Evolutionary conservation across 35 echinoderm and acorn worm species (phyloP).

Genomic region (Heliocidaris tuberculata): DNA sequence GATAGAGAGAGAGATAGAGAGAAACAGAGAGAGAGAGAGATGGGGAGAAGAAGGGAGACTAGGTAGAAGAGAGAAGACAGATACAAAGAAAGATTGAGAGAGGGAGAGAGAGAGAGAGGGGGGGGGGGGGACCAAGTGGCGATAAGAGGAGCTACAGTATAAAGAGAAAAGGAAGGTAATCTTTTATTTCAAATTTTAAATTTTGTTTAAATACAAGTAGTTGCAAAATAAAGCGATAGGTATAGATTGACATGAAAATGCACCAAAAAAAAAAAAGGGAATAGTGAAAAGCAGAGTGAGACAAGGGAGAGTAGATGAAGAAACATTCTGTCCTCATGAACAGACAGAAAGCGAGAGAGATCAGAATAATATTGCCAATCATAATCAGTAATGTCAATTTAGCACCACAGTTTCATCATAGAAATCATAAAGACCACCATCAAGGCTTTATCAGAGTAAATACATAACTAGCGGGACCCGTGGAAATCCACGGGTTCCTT

Average conservation of each 20-base stretch:
- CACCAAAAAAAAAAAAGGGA: not conserved
- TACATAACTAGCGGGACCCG: no score
- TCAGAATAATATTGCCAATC: slow-evolving; percentile 28
- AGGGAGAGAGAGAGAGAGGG: not conserved
- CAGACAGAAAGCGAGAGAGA: not conserved
- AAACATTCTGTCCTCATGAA: not conserved
- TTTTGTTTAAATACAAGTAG: no score
- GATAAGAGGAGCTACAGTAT: not conserved
- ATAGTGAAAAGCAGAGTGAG: not conserved
- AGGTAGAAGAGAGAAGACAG: no score
- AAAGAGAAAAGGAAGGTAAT: not conserved
- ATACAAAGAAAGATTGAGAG: no score
- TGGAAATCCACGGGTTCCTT: no score
- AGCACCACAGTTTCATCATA: no score
- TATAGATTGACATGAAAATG: not conserved
- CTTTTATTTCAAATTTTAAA: no score
- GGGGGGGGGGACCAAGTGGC: not conserved
- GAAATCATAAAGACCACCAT: no score
- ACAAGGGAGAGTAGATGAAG: not conserved
- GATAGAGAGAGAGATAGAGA: not conserved
- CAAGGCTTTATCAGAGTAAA: no score
- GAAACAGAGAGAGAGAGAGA: not conserved
- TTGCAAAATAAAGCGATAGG: not conserved
- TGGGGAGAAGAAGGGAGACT: not conserved
- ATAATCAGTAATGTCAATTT: slow-evolving; percentile 15